Evolutionary conservation across 1,140 invertebrate species (phyloP).

Genomic region (Dryas iulia): DNA sequence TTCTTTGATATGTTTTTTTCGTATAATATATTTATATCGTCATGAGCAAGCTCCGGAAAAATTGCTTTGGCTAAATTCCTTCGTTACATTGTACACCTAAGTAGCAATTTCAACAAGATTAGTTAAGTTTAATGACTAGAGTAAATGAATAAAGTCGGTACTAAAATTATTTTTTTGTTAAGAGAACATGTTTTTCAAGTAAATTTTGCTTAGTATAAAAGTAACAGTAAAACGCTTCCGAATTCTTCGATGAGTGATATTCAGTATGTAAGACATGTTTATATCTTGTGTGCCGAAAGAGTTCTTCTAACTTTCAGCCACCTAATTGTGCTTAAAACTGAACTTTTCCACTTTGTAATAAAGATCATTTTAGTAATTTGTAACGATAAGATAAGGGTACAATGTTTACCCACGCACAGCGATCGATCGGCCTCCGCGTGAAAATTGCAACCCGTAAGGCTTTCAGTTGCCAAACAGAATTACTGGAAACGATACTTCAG

Average conservation of each 20-base stretch:
- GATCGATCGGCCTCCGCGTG: slow-evolving; percentile 73
- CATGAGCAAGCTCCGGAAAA: too few species aligned
- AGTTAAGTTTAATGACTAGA: too few species aligned
- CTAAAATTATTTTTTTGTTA: too few species aligned
- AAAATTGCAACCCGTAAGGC: slow-evolving; percentile 71
- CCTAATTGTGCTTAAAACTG: slow-evolving; percentile 16
- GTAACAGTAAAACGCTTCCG: neutral
- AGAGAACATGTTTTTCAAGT: too few species aligned
- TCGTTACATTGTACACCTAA: too few species aligned
- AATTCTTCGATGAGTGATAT: slow-evolving; percentile 9
- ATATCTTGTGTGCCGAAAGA: slow-evolving; percentile 18
- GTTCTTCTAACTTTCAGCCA: slow-evolving; percentile 6
- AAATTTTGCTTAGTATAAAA: neutral
- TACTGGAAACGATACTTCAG: slow-evolving; percentile 38
- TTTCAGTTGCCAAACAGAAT: slow-evolving; percentile 47
- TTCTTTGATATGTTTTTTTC: too few species aligned
- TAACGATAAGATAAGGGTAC: slow-evolving; percentile 59
- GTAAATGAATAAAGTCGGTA: too few species aligned
- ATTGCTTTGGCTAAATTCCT: too few species aligned
- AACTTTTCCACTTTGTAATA: slow-evolving; percentile 39
- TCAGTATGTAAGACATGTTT: slow-evolving; percentile 27
- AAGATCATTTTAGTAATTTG: slow-evolving; percentile 40
- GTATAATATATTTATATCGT: too few species aligned
- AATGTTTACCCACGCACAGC: slow-evolving; percentile 71
- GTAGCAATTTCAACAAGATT: too few species aligned